Percentiles rank a stretch among this genome's conserved stretches.
Evolutionary conservation across 2,797 vertebrate genomes (phyloP).

Genomic region (Pangasius sanitwongsei): DNA sequence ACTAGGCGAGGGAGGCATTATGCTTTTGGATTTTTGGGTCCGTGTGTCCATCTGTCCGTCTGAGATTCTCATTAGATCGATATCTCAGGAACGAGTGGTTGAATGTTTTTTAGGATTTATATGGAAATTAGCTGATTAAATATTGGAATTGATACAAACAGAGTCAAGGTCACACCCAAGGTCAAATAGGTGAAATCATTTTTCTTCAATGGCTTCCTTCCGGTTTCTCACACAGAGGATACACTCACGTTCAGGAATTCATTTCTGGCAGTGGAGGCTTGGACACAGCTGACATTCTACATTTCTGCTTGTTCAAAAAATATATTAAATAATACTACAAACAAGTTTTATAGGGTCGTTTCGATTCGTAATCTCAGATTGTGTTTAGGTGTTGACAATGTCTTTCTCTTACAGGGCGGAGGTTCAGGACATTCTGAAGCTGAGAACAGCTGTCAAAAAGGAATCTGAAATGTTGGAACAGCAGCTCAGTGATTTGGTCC

Average conservation of each 20-base stretch:
- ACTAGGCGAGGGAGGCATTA: neutral
- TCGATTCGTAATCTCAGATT: neutral
- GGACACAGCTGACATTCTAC: neutral
- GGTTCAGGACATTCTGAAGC: conserved; percentile 63
- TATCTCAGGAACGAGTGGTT: neutral
- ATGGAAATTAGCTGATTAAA: neutral
- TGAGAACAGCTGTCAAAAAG: conserved; percentile 69
- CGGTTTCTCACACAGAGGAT: neutral
- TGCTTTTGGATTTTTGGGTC: neutral
- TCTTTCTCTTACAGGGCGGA: conserved; percentile 61
- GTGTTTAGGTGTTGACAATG: neutral
- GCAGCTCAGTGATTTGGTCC: conserved; percentile 68
- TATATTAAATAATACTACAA: neutral
- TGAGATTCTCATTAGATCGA: neutral
- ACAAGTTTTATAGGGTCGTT: neutral
- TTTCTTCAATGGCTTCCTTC: neutral
- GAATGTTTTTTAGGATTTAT: neutral
- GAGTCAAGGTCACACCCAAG: neutral
- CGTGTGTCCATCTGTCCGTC: neutral
- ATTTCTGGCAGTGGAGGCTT: neutral
- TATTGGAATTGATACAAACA: neutral
- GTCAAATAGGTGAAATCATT: neutral
- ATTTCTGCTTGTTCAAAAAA: neutral
- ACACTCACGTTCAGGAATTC: neutral
- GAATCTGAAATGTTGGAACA: conserved; percentile 70